Conservation (phyloP, 1,140 invertebrate genomes). For the Dreissena rostriformis region DNA sequence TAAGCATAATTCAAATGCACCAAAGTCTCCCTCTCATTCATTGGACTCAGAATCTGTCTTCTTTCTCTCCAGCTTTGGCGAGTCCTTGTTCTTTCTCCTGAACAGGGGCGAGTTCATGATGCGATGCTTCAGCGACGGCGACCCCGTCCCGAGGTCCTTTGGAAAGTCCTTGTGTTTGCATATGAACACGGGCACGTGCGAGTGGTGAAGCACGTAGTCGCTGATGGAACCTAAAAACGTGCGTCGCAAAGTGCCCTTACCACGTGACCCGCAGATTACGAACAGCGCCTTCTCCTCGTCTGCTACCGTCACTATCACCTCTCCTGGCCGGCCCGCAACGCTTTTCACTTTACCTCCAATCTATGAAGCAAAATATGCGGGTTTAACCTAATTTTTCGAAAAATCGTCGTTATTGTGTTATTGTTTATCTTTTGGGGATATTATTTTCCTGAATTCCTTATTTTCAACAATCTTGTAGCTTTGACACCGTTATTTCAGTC, state of each 20-base stretch:
- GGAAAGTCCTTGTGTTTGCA: slow-evolving; percentile 54
- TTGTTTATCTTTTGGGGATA: too few relatives aligned
- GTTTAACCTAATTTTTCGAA: too few relatives aligned
- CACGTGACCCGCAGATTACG: slow-evolving; percentile 68
- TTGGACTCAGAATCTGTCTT: slow-evolving; percentile 20
- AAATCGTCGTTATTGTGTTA: too few relatives aligned
- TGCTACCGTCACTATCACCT: slow-evolving; percentile 59
- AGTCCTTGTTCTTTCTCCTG: slow-evolving; percentile 32
- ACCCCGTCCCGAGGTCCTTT: slow-evolving; percentile 10
- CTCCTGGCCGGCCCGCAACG: slow-evolving; percentile 60
- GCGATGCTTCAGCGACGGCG: slow-evolving; percentile 41
- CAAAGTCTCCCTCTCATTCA: neutral
- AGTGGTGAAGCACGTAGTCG: slow-evolving; percentile 68
- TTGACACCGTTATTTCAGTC: too few relatives aligned
- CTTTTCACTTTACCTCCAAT: slow-evolving; percentile 64
- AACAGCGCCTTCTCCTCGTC: slow-evolving; percentile 65
- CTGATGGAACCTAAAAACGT: slow-evolving; percentile 71
- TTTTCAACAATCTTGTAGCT: too few relatives aligned
- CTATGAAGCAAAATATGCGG: neutral
- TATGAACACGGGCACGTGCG: slow-evolving; percentile 64
- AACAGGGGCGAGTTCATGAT: slow-evolving; percentile 52
- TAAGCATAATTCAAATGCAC: too few relatives aligned
- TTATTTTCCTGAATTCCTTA: too few relatives aligned
- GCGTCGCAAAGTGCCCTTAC: slow-evolving; percentile 64
- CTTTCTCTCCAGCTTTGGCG: slow-evolving; percentile 2